phyloP scores from a whole-genome alignment of 2,113 vertebrate genomes.

The Phylloscopus whistleri region DNA sequence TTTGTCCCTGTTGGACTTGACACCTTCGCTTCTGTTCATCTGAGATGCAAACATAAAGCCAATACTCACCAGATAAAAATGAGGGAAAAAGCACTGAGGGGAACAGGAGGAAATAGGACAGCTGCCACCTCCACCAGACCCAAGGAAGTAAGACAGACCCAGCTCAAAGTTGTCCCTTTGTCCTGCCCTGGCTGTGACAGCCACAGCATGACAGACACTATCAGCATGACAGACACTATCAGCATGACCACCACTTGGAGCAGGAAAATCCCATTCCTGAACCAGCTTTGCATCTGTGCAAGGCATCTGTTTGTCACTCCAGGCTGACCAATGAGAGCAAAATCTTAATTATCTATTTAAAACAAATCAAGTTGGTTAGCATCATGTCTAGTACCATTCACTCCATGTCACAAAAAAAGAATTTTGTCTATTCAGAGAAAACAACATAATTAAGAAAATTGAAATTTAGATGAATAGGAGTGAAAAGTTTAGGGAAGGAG shows the following conservation, averaged over 20 bases:
- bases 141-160: not conserved
- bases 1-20: not conserved
- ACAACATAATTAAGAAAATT: not conserved
- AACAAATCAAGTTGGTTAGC: not conserved
- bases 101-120: not conserved
- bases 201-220: not conserved
- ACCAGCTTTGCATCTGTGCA: not conserved
- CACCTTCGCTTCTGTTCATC: not conserved
- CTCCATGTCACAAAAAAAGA: not conserved
- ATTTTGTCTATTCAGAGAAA: not conserved
- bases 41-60: not conserved
- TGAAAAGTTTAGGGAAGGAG: not conserved
- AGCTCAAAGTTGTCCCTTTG: not conserved
- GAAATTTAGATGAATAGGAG: not conserved
- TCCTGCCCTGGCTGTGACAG: not conserved
- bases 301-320: not conserved
- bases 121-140: not conserved
- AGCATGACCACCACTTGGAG: not conserved
- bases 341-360: not conserved
- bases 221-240: not conserved
- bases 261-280: not conserved
- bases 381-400: not conserved
- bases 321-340: not conserved
- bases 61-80: not conserved
- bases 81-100: not conserved